These are phyloP conservation scores for Eptesicus fuscus DNA, from an alignment of 2,113 vertebrate species.

Conservation along the genomic window DNA sequence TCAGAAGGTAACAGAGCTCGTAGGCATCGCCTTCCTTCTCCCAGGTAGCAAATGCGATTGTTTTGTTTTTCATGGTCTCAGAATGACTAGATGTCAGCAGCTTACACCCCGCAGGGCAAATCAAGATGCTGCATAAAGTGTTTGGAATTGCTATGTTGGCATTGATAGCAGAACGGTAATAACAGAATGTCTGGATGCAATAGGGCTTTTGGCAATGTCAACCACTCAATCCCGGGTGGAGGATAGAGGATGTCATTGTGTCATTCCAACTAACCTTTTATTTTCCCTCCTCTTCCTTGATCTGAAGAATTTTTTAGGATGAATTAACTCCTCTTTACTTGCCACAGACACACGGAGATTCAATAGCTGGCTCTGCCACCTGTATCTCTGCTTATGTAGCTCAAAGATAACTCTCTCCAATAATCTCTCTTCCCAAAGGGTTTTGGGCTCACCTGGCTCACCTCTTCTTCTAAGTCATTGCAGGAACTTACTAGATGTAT, in stretches of 20 bases:
- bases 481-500: not conserved
- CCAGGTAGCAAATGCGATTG: slow-evolving; percentile 46
- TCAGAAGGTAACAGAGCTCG: not conserved
- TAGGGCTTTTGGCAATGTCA: slow-evolving; percentile 14
- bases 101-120: slow-evolving; percentile 52
- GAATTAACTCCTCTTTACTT: not conserved
- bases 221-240: not conserved
- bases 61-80: slow-evolving; percentile 43
- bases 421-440: not conserved
- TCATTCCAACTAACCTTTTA: slow-evolving; percentile 49
- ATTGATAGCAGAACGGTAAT: slow-evolving; percentile 49
- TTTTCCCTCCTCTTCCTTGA: slow-evolving; percentile 48
- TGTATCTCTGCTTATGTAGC: not conserved
- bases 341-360: not conserved
- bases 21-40: not conserved
- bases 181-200: slow-evolving; percentile 46
- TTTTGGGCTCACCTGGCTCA: not conserved
- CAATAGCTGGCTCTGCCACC: not conserved
- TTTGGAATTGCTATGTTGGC: slow-evolving; percentile 49
- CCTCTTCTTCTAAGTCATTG: not conserved
- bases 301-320: not conserved
- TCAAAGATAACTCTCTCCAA: not conserved
- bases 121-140: slow-evolving; percentile 50
- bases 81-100: slow-evolving; percentile 66
- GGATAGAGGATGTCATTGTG: not conserved